These are phyloP conservation scores for Diabrotica balteata DNA, from an alignment of 2,888 invertebrate species.

Conservation along the genomic window DNA sequence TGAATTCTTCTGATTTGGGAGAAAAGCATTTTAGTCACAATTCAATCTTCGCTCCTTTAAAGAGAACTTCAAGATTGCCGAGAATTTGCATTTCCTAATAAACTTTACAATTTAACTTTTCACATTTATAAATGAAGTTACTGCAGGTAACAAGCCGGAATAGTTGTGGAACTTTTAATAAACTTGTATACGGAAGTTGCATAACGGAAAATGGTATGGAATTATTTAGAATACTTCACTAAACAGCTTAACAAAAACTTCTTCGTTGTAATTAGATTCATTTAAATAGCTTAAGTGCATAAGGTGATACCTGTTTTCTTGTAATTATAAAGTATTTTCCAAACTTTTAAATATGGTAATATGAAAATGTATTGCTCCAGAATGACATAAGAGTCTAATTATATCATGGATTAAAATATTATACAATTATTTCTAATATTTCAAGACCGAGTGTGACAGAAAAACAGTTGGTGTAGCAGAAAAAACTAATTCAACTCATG, in stretches of 20 bases:
- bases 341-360: not conserved
- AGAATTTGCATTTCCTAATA: slow-evolving; percentile 27
- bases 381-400: too few relatives aligned
- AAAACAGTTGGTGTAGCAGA: too few relatives aligned
- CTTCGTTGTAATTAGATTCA: slow-evolving; percentile 12
- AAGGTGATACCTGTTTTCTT: slow-evolving; percentile 3
- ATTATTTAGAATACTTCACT: slow-evolving; percentile 23
- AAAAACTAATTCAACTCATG: too few relatives aligned
- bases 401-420: too few relatives aligned
- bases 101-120: slow-evolving; percentile 28
- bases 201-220: slow-evolving; percentile 27
- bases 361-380: too few relatives aligned
- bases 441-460: too few relatives aligned
- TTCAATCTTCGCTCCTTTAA: slow-evolving; percentile 10
- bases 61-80: slow-evolving; percentile 19
- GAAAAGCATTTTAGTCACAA: slow-evolving; percentile 5
- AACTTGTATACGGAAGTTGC: slow-evolving; percentile 25
- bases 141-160: slow-evolving; percentile 28
- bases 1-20: slow-evolving; percentile 4
- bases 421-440: too few relatives aligned
- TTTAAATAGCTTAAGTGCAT: slow-evolving; percentile 8
- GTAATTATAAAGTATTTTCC: not conserved
- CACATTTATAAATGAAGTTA: slow-evolving; percentile 29
- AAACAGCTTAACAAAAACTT: slow-evolving; percentile 23
- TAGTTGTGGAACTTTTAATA: slow-evolving; percentile 29